Evolutionary conservation across 2,888 invertebrate genomes (phyloP), one percentile per base, ranked within the genome.

Genomic region (Agriotes lineatus): DNA sequence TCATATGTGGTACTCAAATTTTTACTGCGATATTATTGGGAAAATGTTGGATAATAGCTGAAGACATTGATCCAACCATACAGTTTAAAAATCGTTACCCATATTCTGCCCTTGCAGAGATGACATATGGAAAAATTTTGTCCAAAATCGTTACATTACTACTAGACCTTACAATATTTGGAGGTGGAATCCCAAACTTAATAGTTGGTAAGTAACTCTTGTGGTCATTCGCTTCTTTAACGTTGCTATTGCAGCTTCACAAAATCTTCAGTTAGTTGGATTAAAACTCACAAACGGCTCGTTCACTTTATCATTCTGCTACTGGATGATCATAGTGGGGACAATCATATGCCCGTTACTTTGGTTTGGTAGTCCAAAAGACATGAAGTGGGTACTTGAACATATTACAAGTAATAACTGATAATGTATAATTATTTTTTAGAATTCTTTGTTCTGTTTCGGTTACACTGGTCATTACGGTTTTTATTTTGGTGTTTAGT

Each of bases 351-450:
- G 93, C 73, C 96, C 96, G 0, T 83, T 95, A 58, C 90, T 94
- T 87, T 96, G 95, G 95, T 87, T 96, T 4, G 96, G 95, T 54
- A 95, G 95, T 70, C 96, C 96, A 0, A 95, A 95, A 82, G 95
- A 96, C 79, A 95, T 96, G 92, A 95, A 95, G 96, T 95, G 83
- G n/a, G n/a, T n/a, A n/a, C n/a, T n/a, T n/a, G n/a, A n/a, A n/a
- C n/a, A n/a, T n/a, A n/a, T n/a, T n/a, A n/a, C n/a, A 88, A 45
- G 19, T 56, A 25, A 63, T 56, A 54, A 35, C 14, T 25, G 12
- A 30, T 4, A 12, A 2, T n/a, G n/a, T n/a, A n/a, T n/a, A n/a
- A n/a, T n/a, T n/a, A n/a, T n/a, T n/a, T 84, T 85, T 10, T 80
- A 93, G 93, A 77, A 85, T 88, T 16, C 74, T 93, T 67, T 92